Evolutionary conservation across 2,113 vertebrate species (phyloP).

Genomic region (Nycticryphes semicollaris): DNA sequence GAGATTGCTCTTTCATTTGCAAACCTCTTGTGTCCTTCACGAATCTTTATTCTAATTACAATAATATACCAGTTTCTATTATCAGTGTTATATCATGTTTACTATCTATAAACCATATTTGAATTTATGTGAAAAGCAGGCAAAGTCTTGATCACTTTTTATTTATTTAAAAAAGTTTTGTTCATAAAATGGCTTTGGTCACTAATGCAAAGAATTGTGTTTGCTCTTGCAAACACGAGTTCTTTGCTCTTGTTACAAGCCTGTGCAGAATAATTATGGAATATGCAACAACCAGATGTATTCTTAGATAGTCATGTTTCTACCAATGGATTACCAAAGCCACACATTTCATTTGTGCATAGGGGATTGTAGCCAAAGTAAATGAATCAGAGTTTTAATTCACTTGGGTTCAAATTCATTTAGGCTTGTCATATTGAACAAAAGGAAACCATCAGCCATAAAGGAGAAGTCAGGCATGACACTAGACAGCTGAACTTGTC

Average conservation of each 20-base stretch:
- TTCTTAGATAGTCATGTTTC: background rate
- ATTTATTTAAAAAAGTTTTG: background rate
- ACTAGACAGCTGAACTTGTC: slow-evolving; percentile 77
- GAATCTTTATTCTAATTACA: background rate
- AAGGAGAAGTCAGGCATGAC: slow-evolving; percentile 73
- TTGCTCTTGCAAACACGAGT: background rate
- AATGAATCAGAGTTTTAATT: slow-evolving; percentile 70
- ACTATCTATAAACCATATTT: background rate
- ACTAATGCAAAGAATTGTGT: background rate
- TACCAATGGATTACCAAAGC: background rate
- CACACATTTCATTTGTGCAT: slow-evolving; percentile 8
- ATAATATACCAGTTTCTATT: background rate
- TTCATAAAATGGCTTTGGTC: background rate
- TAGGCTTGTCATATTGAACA: slow-evolving; percentile 66
- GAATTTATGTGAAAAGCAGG: background rate
- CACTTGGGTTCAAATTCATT: slow-evolving; percentile 68
- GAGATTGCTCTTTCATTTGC: background rate
- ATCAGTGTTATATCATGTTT: background rate
- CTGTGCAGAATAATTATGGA: background rate
- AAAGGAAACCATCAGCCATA: slow-evolving; percentile 66
- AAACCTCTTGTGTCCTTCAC: background rate
- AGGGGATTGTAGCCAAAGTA: slow-evolving; percentile 53
- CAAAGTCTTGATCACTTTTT: background rate
- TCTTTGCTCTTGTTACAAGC: background rate
- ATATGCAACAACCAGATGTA: background rate